Conservation (phyloP, 2,113 vertebrate species). For the Melanotaenia duboulayi region DNA sequence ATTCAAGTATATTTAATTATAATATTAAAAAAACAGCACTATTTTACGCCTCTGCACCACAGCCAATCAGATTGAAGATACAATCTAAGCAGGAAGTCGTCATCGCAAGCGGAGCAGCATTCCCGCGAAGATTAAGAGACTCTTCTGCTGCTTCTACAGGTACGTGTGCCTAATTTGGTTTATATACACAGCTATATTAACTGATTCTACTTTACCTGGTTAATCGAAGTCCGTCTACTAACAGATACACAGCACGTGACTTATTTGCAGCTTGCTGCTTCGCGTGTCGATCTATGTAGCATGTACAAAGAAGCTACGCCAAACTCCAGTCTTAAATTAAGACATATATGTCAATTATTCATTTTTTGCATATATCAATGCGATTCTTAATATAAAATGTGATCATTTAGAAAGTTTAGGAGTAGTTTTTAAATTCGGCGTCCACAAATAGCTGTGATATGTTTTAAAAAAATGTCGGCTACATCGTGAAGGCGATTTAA, state of each 20-base stretch:
- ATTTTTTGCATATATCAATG: rapidly evolving
- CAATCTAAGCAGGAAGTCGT: conserved; percentile 61
- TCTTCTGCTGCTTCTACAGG: rapidly evolving
- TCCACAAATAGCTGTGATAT: background rate
- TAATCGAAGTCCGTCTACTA: background rate
- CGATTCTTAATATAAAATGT: rapidly evolving
- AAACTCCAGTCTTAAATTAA: background rate
- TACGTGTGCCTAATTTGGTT: background rate
- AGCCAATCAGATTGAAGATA: conserved; percentile 54
- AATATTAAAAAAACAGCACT: background rate
- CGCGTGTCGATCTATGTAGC: background rate
- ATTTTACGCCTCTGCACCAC: background rate
- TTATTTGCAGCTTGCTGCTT: too few species aligned
- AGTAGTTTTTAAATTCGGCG: conserved; percentile 30
- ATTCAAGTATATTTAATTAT: background rate
- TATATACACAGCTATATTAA: rapidly evolving
- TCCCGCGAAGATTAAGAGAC: conserved; percentile 63
- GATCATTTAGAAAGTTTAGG: rapidly evolving
- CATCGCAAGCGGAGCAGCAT: conserved; percentile 1
- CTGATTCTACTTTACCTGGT: rapidly evolving
- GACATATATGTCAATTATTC: rapidly evolving
- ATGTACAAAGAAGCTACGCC: background rate
- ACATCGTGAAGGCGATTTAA: too few species aligned
- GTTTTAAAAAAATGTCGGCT: too few species aligned
- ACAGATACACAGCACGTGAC: background rate